A percentile compares a stretch with the other conserved stretches of the same genome.
These are phyloP conservation scores for Belgica antarctica DNA, from an alignment of 2,888 invertebrate genomes.

Conservation along the genomic window DNA sequence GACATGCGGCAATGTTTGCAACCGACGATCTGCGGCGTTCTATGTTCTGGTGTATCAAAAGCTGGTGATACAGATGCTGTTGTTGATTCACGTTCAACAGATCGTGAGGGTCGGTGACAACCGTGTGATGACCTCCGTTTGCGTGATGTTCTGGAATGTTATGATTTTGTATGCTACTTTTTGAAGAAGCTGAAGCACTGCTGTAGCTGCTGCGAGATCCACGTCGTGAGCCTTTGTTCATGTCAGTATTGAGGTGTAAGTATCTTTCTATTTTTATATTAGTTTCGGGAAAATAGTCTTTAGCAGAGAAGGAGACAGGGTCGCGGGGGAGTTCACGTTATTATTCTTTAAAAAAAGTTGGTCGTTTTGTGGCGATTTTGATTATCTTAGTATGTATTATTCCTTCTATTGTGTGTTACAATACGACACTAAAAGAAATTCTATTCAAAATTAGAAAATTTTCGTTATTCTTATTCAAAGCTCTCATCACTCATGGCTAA, in stretches of 20 bases:
- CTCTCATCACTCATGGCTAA: too few relatives aligned
- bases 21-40: constrained; percentile 46
- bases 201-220: constrained; percentile 76
- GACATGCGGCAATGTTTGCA: too few relatives aligned
- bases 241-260: constrained; percentile 42
- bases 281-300: constrained; percentile 39
- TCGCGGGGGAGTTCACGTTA: neutral
- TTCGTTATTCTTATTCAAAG: too few relatives aligned
- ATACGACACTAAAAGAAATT: too few relatives aligned
- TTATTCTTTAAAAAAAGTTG: too few relatives aligned
- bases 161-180: constrained; percentile 55
- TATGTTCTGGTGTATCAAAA: constrained; percentile 44
- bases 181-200: constrained; percentile 70
- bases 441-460: too few relatives aligned
- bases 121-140: too few relatives aligned
- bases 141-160: neutral
- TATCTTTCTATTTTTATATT: constrained; percentile 42
- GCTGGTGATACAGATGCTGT: constrained; percentile 33
- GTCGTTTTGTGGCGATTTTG: too few relatives aligned
- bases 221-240: constrained; percentile 59
- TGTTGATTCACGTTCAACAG: constrained; percentile 34
- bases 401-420: too few relatives aligned
- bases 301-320: neutral
- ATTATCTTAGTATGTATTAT: too few relatives aligned
- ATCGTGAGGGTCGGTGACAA: constrained; percentile 30